Base-by-base conservation (phyloP, 2,113 vertebrate species). In the Gnathonemus longibarbis region DNA sequence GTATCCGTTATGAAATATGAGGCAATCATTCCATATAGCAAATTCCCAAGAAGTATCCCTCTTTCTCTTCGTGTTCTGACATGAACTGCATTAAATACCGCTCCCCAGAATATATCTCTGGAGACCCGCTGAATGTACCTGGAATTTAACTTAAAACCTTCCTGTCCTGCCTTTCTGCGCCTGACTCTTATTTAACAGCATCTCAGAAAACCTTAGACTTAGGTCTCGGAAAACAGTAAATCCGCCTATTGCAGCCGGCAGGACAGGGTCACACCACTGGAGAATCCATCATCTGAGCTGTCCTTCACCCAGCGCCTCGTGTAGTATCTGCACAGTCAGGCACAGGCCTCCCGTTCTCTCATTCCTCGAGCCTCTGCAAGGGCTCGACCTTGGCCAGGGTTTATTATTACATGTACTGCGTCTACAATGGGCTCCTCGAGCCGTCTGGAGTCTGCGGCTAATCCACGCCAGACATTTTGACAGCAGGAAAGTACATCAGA, bases 371-470 rank as follows among this genome's bases (percentile, higher is more conserved):
- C 84, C 87, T 83, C 24, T 31, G 77, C 62, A 88, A 90, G 89
- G 86, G 89, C 90, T 50, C 91, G 91, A 92, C 91, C 90, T 92
- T 90, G 87, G 87, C 58, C 87, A 35, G 88, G 90, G 91, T 88
- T 92, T 91, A 92, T 92, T 92, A 92, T 92, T 93, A 85, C 90
- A 91, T 91, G 92, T 91, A 91, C 85, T 56, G 91, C 92, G 84
- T 93, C 92, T 92, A 92, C 94, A 93, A 95, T 94, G 94, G 95
- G 94, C 95, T 93, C 92, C 94, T 93, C 93, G 94, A 95, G 95
- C 94, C 94, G 93, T 93, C 95, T 96, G 96, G 95, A 96, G 95
- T 95, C 95, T 96, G 96, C 96, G 95, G 96, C 94, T 95, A 94
- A 93, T 93, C 94, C 95, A 95, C 95, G 95, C 95, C 95, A 96